A percentile compares a stretch with the other conserved stretches of the same genome.
Evolutionary conservation across 1,140 invertebrate species (phyloP).

Genomic region (Drosophila santomea): DNA sequence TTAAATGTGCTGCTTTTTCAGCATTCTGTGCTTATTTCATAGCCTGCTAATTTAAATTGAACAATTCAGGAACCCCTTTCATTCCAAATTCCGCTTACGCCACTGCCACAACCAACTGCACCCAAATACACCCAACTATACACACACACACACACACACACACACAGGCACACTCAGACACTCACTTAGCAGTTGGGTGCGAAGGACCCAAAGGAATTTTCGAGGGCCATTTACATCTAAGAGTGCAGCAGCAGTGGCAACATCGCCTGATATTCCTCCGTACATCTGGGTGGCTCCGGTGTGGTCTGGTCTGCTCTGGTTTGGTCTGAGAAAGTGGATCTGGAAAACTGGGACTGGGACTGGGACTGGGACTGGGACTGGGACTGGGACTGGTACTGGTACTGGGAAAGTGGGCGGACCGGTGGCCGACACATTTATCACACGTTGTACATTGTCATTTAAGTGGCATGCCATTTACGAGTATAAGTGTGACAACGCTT

Average conservation of each 20-base stretch:
- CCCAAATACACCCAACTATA: background rate
- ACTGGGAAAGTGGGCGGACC: conserved; percentile 8
- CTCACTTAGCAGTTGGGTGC: conserved; percentile 42
- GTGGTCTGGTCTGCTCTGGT: too few relatives aligned
- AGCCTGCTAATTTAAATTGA: too few relatives aligned
- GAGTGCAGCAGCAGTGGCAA: conserved; percentile 52
- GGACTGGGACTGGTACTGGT: background rate
- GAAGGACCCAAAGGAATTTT: conserved; percentile 70
- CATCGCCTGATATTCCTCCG: background rate
- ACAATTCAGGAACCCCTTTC: background rate
- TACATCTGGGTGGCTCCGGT: background rate
- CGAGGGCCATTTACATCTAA: conserved; percentile 76
- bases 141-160: background rate
- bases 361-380: background rate
- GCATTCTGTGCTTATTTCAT: too few relatives aligned
- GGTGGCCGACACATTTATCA: conserved; percentile 73
- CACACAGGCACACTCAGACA: conserved; percentile 31
- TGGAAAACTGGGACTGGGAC: too few relatives aligned
- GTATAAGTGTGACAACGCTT: conserved; percentile 37
- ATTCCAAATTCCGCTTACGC: background rate
- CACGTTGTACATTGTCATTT: conserved; percentile 67
- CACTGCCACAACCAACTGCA: background rate
- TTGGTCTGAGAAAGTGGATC: too few relatives aligned
- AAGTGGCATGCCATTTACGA: conserved; percentile 56
- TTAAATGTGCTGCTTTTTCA: too few relatives aligned